Base-by-base conservation (phyloP, 2,113 vertebrate genomes). In the Chiloscyllium plagiosum region DNA sequence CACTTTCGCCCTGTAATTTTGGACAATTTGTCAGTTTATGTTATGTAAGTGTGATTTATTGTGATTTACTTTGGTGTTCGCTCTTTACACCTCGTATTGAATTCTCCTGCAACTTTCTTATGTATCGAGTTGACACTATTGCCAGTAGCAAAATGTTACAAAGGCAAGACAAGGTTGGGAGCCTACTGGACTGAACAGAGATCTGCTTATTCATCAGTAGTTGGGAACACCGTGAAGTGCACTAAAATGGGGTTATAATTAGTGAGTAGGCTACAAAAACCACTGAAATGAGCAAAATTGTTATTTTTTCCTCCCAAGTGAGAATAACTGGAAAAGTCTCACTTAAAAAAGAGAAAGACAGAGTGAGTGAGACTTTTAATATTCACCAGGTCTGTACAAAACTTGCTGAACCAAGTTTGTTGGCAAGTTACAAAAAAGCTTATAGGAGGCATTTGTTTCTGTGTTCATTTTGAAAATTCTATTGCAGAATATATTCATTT, bases 291-390 rank as follows among this genome's bases (percentile, higher is more conserved):
- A 68, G 89, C 89, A 93, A 93, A 93, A 61, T 42, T 93, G 89
- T 93, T 93, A 93, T 93, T 93, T 37, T 22, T 93, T 68, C 61
- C n/a, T 93, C 89, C 89, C 61, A 19, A 93, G 61, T 66, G 89
- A 68, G 56, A 20, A 68, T 66, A 93, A 37, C 89, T 93, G 89
- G 89, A 93, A 93, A 68, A n/a, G 8, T 19, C 19, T 66, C 61
- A 93, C 15, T 93, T 93, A 93, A 66, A 89, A 56, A 56, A 33
- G 52, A 33, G 65, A 65, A 68, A 65, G 65, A 37, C 33, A 42
- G n/a, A 93, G 65, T 66, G 17, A 37, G 20, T 66, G 61, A n/a
- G 13, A 66, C 66, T 66, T 66, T 66, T 66, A 47, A 87, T 47
- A 52, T 2, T 22, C 85, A 68, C 33, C 52, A 90, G 61, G 56